Conservation (phyloP, 2,888 invertebrate species). For the Brenthis ino region DNA sequence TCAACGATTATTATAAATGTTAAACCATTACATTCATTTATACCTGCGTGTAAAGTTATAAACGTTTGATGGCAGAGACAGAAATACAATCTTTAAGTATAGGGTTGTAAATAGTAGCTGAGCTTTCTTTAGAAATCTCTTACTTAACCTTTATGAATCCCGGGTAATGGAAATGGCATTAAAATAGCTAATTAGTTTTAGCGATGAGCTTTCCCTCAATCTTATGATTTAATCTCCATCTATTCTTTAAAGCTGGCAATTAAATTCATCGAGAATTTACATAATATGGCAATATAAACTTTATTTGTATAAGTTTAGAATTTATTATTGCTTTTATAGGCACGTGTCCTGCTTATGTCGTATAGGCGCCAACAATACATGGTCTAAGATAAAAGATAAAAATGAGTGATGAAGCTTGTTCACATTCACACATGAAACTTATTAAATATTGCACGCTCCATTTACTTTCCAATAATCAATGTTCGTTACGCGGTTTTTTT, state of each 20-base stretch:
- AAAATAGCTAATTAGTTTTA: slow-evolving; percentile 38
- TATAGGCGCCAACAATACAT: slow-evolving; percentile 24
- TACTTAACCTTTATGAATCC: slow-evolving; percentile 37
- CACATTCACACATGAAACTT: slow-evolving; percentile 37
- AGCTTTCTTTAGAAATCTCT: slow-evolving; percentile 33
- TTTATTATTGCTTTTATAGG: slow-evolving; percentile 9
- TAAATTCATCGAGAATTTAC: slow-evolving; percentile 32
- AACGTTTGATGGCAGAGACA: slow-evolving; percentile 22
- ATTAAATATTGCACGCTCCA: slow-evolving; percentile 42
- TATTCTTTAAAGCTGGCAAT: slow-evolving; percentile 37
- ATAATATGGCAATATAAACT: slow-evolving; percentile 7
- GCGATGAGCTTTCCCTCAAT: slow-evolving; percentile 36
- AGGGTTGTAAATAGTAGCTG: slow-evolving; percentile 23
- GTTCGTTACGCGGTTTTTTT: slow-evolving; percentile 50
- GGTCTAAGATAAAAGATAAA: slow-evolving; percentile 22
- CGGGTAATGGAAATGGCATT: slow-evolving; percentile 37
- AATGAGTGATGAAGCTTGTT: slow-evolving; percentile 26
- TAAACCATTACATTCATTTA: neutral
- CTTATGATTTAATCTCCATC: slow-evolving; percentile 36
- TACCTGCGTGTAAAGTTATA: neutral
- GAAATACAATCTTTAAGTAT: slow-evolving; percentile 27
- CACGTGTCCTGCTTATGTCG: slow-evolving; percentile 9
- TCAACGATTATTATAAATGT: slow-evolving; percentile 6
- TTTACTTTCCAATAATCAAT: slow-evolving; percentile 49
- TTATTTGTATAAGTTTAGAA: slow-evolving; percentile 22